Evolutionary conservation across 2,888 invertebrate genomes (phyloP).

Genomic region (Acrocyrtus sp.): DNA sequence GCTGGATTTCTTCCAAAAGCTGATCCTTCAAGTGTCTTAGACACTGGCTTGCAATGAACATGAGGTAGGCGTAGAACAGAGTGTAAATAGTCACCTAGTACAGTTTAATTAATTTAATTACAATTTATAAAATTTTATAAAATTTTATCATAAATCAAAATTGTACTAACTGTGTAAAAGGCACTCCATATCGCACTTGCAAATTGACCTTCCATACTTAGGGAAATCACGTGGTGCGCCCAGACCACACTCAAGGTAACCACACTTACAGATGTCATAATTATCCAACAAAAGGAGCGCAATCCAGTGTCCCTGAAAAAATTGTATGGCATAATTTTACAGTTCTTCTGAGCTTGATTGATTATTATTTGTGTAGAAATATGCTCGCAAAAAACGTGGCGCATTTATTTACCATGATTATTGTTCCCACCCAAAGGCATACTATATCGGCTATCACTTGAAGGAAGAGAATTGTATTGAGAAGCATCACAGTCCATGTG

Average conservation of each 20-base stretch:
- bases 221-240: conserved; percentile 46
- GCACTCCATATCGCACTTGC: conserved; percentile 50
- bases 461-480: conserved; percentile 52
- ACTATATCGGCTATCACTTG: conserved; percentile 53
- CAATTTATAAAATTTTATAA: too few relatives aligned
- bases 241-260: conserved; percentile 49
- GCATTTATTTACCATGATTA: conserved; percentile 42
- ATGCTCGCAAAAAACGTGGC: too few relatives aligned
- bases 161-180: conserved; percentile 53
- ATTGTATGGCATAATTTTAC: too few relatives aligned
- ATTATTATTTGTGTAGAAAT: background rate
- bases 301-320: conserved; percentile 44
- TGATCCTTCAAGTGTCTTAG: conserved; percentile 51
- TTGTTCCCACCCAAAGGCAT: conserved; percentile 55
- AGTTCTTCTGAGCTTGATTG: background rate
- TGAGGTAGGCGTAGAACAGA: conserved; percentile 50
- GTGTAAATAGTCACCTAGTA: conserved; percentile 53
- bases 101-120: too few relatives aligned
- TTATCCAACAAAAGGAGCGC: conserved; percentile 49
- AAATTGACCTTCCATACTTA: conserved; percentile 26
- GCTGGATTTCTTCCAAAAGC: conserved; percentile 55
- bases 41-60: conserved; percentile 52
- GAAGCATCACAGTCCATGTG: conserved; percentile 51
- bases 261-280: conserved; percentile 44
- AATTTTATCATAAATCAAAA: too few relatives aligned